These are phyloP conservation scores for Pristis pectinata DNA, from an alignment of 2,797 vertebrate genomes.

Conservation along the genomic window DNA sequence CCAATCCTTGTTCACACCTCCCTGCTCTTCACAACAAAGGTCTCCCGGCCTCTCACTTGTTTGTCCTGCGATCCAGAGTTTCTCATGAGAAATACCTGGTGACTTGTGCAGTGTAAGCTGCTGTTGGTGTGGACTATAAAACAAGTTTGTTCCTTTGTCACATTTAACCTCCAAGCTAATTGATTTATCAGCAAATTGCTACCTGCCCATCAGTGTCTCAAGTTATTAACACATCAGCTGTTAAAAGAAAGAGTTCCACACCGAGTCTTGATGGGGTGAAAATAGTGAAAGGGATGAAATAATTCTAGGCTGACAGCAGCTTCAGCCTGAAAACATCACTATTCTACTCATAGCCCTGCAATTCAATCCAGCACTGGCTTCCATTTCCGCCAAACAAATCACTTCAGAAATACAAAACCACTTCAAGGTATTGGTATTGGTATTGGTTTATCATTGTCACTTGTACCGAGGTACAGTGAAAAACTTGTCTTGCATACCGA, in stretches of 20 bases:
- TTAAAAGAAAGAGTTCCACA: background rate
- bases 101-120: no score
- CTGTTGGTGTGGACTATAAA: conserved; percentile 43
- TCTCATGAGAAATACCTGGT: background rate
- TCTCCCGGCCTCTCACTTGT: background rate
- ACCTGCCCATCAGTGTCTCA: conserved; percentile 34
- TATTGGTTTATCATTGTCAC: no score
- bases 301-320: conserved; percentile 63
- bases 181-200: conserved; percentile 41
- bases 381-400: conserved; percentile 30
- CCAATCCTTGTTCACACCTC: background rate
- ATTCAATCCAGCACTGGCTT: background rate
- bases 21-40: background rate
- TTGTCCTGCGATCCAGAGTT: background rate
- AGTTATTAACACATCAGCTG: conserved; percentile 40
- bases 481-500: no score
- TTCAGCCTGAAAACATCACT: conserved; percentile 58
- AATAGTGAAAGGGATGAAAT: conserved; percentile 48
- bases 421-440: background rate
- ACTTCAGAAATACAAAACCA: background rate
- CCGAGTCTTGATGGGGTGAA: background rate
- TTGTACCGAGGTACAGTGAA: no score
- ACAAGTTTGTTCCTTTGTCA: conserved; percentile 46
- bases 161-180: conserved; percentile 46
- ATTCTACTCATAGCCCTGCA: conserved; percentile 11